Evolutionary conservation across 1,140 invertebrate species (phyloP), one percentile per base, ranked within the genome.

Genomic region (Drosophila sp.): DNA sequence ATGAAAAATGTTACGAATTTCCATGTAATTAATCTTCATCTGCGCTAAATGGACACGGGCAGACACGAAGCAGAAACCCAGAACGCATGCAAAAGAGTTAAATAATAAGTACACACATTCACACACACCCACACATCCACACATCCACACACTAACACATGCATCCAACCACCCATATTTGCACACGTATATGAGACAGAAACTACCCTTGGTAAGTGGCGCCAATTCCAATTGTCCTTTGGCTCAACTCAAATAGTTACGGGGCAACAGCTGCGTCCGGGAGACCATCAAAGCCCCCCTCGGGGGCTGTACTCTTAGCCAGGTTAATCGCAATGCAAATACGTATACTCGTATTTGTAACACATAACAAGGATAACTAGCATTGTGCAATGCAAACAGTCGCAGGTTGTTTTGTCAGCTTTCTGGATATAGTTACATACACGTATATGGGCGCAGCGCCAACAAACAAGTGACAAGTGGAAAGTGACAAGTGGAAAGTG

Each of bases 1-100:
- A 81, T 86, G 81, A 86, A 87, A 86, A 86, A 86, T 87, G 78
- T 82, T 87, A 81, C 64, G 76, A 82, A 86, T 87, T 87, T 78
- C 58, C 82, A 66, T 78, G 64, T 81, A 86, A 86, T 86, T 86
- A 86, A 86, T 86, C 82, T 86, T 86, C 82, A 86, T 86, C 82
- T 86, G 71, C 67, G 56, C 64, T 43, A 66, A 74, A 70, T 57
- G 72, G 57, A 56, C 48, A 45, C 54, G 34, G 63, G 29, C 62
- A 57, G 61, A 34, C 59, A 63, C n/a, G 51, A 36, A 27, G 51
- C 53, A 59, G 57, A 59, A 46, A 27, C 58, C n/a, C 62, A n/a
- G 11, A 40, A 32, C 64, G n/a, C 66, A 86, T 86, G 81, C 81
- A 81, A 86, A 86, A 86, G 81, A 86, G 81, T 87, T 86, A 81